Conservation (phyloP, 1,140 invertebrate genomes). For the Alviniconcha marisindica region DNA sequence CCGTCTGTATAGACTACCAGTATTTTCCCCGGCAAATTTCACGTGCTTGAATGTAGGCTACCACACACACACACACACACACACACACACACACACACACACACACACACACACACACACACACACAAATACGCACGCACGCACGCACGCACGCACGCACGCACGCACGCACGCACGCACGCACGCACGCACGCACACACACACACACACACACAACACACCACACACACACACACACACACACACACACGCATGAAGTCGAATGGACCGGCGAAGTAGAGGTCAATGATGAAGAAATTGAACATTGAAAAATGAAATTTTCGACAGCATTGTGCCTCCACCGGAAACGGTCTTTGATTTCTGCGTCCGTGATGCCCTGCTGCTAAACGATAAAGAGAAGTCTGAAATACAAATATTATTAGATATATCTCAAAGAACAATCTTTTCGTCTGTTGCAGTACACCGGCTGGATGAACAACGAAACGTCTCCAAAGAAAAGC, state of each 20-base stretch:
- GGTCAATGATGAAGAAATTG: not conserved
- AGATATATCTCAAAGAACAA: too few relatives aligned
- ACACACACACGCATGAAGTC: not conserved
- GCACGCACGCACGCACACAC: not conserved
- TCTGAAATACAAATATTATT: too few relatives aligned
- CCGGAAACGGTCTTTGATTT: too few relatives aligned
- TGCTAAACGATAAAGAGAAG: too few relatives aligned
- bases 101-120: conserved; percentile 17
- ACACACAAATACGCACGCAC: conserved; percentile 22
- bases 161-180: not conserved
- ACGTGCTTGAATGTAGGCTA: too few relatives aligned
- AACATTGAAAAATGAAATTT: not conserved
- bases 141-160: not conserved
- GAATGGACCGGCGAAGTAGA: not conserved
- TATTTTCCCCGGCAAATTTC: too few relatives aligned
- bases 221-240: too few relatives aligned
- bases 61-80: not conserved
- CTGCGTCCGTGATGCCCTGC: too few relatives aligned
- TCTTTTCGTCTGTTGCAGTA: too few relatives aligned
- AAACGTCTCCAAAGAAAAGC: too few relatives aligned
- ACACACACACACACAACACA: not conserved
- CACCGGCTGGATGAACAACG: too few relatives aligned
- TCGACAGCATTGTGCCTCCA: not conserved
- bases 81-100: conserved; percentile 1
- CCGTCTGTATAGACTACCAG: too few relatives aligned